phyloP scores from a whole-genome alignment of 2,888 invertebrate species.

The Thyatira batis region DNA sequence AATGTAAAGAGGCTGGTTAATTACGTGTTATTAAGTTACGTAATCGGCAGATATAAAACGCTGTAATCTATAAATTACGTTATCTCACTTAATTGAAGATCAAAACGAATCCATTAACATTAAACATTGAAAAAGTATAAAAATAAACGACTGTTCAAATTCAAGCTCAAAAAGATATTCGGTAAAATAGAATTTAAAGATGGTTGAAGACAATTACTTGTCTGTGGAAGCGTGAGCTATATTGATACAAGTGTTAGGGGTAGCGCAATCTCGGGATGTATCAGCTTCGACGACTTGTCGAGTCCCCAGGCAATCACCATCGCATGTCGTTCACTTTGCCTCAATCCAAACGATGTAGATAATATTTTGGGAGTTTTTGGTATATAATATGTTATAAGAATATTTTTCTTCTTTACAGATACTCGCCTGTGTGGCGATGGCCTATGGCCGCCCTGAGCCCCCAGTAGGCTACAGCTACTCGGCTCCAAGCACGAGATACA shows the following conservation, averaged over 20 bases:
- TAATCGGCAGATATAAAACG: constrained; percentile 11
- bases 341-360: constrained; percentile 6
- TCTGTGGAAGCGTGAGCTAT: constrained; percentile 2
- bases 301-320: not conserved
- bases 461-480: constrained; percentile 78
- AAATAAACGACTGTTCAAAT: not conserved
- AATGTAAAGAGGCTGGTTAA: constrained; percentile 19
- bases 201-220: not conserved
- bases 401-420: constrained; percentile 54
- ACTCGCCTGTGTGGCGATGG: constrained; percentile 76
- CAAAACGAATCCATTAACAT: not conserved
- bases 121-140: not conserved
- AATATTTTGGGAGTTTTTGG: constrained; percentile 13
- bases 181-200: not conserved
- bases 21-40: constrained; percentile 15
- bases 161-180: not conserved
- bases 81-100: not conserved
- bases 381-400: not conserved
- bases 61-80: not conserved
- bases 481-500: constrained; percentile 55
- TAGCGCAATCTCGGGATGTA: constrained; percentile 3
- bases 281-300: constrained; percentile 9
- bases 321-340: constrained; percentile 1
- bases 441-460: constrained; percentile 76
- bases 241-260: constrained; percentile 5